A percentile compares a stretch with the other conserved stretches of the same genome.
phyloP scores from a whole-genome alignment of 1,140 invertebrate species.

The Drosophila athabasca region DNA sequence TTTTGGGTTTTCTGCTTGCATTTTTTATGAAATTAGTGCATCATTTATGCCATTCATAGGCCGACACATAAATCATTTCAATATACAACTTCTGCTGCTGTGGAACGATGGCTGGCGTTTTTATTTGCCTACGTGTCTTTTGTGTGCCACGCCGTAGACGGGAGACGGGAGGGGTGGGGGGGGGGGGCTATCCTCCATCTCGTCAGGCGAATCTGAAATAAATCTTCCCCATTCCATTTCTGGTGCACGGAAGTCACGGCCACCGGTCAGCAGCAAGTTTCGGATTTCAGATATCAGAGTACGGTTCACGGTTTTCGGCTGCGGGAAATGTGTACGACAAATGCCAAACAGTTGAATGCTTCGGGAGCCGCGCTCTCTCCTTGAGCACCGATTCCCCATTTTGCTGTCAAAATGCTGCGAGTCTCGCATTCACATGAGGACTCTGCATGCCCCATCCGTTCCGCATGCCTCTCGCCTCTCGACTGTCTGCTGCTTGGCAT shows the following conservation, averaged over 20 bases:
- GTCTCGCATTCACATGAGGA: conserved; percentile 1
- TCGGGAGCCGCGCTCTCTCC: not conserved
- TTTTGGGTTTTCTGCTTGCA: conserved; percentile 31
- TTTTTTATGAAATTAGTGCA: conserved; percentile 67
- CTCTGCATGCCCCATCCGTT: conserved; percentile 11
- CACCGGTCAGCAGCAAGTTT: conserved; percentile 55
- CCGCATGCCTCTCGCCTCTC: not conserved
- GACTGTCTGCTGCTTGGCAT: conserved; percentile 34
- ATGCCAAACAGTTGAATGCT: conserved; percentile 41
- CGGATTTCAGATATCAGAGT: conserved; percentile 3
- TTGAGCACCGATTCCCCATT: not conserved
- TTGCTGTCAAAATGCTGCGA: conserved; percentile 8
- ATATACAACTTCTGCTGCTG: no score
- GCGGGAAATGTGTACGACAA: conserved; percentile 36
- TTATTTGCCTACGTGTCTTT: conserved; percentile 78
- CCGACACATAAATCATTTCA: no score
- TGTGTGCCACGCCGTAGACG: conserved; percentile 9
- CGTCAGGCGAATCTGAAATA: conserved; percentile 76
- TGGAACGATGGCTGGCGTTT: conserved; percentile 54
- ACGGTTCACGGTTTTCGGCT: no score
- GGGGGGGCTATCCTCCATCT: conserved; percentile 42
- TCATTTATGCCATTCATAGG: no score
- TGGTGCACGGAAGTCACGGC: conserved; percentile 72
- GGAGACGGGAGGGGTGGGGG: no score
- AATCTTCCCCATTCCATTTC: conserved; percentile 71